Conservation (phyloP, 2,113 vertebrate species). For the Ameiurus melas region DNA sequence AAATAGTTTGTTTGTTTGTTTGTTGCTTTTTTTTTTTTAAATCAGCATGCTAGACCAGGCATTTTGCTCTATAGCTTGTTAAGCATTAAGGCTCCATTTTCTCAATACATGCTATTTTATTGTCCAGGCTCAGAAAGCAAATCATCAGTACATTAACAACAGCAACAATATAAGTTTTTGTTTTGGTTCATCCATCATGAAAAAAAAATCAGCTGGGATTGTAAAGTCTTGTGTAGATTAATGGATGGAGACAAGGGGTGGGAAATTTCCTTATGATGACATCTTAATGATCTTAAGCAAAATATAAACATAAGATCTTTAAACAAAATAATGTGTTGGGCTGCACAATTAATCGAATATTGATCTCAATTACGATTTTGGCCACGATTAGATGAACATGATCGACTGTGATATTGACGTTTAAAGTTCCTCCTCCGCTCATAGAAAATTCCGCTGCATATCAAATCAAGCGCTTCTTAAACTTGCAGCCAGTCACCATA, state of each 20-base stretch:
- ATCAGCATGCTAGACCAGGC: neutral
- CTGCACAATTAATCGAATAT: no score
- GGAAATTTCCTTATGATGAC: neutral
- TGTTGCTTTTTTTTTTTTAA: neutral
- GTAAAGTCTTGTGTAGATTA: neutral
- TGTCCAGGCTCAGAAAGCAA: constrained; percentile 53
- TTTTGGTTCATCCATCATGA: constrained; percentile 41
- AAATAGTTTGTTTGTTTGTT: neutral
- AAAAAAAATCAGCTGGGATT: neutral
- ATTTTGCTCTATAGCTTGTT: neutral
- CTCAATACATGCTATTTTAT: constrained; percentile 34
- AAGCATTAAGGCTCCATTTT: neutral
- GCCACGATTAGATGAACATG: no score
- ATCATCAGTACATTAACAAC: constrained; percentile 58
- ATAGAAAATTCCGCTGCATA: no score
- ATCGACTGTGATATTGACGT: no score
- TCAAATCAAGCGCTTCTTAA: no score
- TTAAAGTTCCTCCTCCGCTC: no score
- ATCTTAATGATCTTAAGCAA: no score
- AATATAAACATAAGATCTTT: no score
- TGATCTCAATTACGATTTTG: no score
- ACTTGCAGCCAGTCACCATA: no score
- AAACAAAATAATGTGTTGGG: no score
- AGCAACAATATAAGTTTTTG: constrained; percentile 58
- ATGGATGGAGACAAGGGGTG: neutral